These are phyloP conservation scores for Agapornis roseicollis DNA, from an alignment of 2,113 vertebrate species.

Conservation along the genomic window DNA sequence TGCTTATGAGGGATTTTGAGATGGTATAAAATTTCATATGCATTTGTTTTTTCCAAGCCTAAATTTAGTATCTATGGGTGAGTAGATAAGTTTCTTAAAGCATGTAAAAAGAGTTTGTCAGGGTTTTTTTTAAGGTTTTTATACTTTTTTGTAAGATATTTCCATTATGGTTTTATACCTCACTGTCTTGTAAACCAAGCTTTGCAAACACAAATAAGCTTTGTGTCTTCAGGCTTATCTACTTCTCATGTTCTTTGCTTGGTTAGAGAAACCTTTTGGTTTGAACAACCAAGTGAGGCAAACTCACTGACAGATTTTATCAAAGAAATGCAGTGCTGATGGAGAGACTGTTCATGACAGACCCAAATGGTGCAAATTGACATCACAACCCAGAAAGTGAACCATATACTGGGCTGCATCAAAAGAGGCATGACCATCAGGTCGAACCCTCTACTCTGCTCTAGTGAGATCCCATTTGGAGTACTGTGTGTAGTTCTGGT, in stretches of 20 bases:
- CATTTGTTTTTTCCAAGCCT: not conserved
- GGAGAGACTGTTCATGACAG: not conserved
- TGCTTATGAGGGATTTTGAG: not conserved
- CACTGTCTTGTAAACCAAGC: not conserved
- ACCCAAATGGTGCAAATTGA: not conserved
- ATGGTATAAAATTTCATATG: not conserved
- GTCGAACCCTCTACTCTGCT: not conserved
- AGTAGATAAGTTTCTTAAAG: not conserved
- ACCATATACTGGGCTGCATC: not conserved
- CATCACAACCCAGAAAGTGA: not conserved
- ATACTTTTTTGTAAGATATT: not conserved
- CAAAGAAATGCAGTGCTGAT: not conserved
- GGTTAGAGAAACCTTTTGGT: not conserved
- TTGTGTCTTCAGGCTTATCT: not conserved
- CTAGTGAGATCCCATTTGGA: not conserved
- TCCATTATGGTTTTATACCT: not conserved
- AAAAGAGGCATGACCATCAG: not conserved
- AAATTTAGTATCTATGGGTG: not conserved
- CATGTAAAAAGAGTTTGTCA: not conserved
- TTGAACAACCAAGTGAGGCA: not conserved
- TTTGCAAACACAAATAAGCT: fast-evolving
- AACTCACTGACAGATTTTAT: not conserved
- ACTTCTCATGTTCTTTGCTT: not conserved
- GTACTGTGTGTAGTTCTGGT: not conserved
- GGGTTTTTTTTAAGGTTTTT: not conserved